Base-by-base conservation (phyloP, 2,888 invertebrate species). In the Gymnosoma rotundatum region DNA sequence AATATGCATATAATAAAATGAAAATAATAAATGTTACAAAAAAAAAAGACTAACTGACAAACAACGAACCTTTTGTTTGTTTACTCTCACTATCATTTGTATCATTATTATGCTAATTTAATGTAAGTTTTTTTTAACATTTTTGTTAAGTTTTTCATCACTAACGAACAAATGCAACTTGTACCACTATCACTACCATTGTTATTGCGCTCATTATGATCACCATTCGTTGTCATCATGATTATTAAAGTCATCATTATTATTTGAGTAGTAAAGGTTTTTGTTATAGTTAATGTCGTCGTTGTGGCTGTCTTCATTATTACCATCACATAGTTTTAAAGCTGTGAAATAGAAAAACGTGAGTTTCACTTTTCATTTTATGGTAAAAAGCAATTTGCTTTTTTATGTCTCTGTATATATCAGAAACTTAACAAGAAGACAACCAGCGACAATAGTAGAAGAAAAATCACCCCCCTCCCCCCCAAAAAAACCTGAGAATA, bases 101-200 rank as follows among this genome's bases (percentile, higher is more conserved):
- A 80, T 85, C 85, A 85, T 85, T 83, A 83, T 85, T 85, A 85
- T 83, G 83, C 84, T 85, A 83, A 85, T 85, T 85, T 79, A 79
- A 79, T 83, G 73, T 83, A 69, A 76, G 72, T 64, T 79, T 82
- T 67, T 54, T 42, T 20, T 73, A 32, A 67, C 1, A 45, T 60
- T 83, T 78, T 64, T 74, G 16, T 78, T 61, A 14, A 32, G 36
- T 25, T 82, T 85, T 85, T 83, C 85, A 78, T 85, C 85, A 83
- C 70, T 70, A 64, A 60, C 56, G 52, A 75, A 79, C 52, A 60
- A 76, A 66, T 56, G 16, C 50, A 69, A 60, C 38, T 60, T 45
- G 54, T 58, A 73, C 42, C 69, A 74, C 54, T 69, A 72, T 48
- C 58, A 80, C 38, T 48, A 67, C 52, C 25, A 25, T 25, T 25